A percentile compares a stretch with the other conserved stretches of the same genome.
Conservation (phyloP, 2,888 invertebrate species). For the Chouioia cunea region DNA sequence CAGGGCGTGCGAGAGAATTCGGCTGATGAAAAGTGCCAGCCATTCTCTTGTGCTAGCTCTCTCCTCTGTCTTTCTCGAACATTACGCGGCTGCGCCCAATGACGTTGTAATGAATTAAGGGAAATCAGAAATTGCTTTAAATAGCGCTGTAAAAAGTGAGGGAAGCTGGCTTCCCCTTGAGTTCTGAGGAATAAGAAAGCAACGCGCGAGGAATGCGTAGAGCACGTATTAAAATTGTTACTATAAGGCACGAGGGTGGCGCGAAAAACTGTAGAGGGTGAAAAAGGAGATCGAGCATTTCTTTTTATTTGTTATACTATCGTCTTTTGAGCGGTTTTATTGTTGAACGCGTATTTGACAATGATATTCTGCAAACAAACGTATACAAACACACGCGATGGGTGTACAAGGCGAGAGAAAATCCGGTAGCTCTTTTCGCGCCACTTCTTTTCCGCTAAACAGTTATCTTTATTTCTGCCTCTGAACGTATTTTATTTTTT, state of each 20-base stretch:
- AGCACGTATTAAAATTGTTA: constrained; percentile 73
- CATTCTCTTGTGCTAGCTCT: constrained; percentile 51
- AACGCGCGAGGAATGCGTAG: constrained; percentile 61
- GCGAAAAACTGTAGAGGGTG: constrained; percentile 52
- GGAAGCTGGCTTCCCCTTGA: constrained; percentile 50
- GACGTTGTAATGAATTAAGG: constrained; percentile 67
- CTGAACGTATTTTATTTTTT: constrained; percentile 40
- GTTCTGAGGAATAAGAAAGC: constrained; percentile 13
- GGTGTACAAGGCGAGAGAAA: constrained; percentile 5
- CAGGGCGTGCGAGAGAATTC: constrained; percentile 34
- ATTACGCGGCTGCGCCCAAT: constrained; percentile 63
- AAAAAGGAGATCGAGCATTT: constrained; percentile 49
- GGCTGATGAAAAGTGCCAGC: constrained; percentile 52
- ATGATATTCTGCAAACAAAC: constrained; percentile 33
- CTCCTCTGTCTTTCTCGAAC: constrained; percentile 28
- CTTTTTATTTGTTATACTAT: constrained; percentile 4
- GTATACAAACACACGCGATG: constrained; percentile 2
- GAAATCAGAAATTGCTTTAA: constrained; percentile 67
- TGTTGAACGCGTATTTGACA: background rate
- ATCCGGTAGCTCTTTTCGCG: constrained; percentile 18
- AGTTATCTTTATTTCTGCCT: constrained; percentile 47
- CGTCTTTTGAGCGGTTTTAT: too few relatives aligned
- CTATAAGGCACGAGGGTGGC: constrained; percentile 67
- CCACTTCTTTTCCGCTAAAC: constrained; percentile 30
- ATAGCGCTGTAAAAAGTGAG: constrained; percentile 66